These are phyloP conservation scores for Taeniopygia guttata DNA, from an alignment of 2,797 vertebrate genomes.

Conservation along the genomic window DNA sequence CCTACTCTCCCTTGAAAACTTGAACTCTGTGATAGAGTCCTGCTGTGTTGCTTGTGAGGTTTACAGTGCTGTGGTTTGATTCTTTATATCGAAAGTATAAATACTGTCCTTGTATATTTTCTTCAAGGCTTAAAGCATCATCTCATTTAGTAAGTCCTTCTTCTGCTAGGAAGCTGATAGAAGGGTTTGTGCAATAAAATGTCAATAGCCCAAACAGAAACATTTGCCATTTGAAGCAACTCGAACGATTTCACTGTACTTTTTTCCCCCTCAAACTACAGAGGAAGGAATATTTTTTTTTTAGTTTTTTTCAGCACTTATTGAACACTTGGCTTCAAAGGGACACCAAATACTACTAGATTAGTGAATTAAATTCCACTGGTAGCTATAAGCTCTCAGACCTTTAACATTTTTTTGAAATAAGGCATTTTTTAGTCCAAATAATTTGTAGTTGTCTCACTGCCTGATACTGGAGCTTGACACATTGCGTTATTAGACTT, in stretches of 20 bases:
- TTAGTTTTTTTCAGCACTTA: neutral
- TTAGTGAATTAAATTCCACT: neutral
- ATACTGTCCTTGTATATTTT: neutral
- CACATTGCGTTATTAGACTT: neutral
- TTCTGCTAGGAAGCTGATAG: neutral
- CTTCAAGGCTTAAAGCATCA: neutral
- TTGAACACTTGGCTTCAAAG: neutral
- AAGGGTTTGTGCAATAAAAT: neutral
- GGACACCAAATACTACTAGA: neutral
- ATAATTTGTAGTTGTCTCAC: neutral
- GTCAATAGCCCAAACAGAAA: neutral
- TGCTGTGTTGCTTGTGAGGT: neutral
- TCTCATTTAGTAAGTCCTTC: neutral
- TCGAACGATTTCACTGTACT: neutral
- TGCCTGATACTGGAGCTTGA: neutral
- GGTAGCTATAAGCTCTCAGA: neutral
- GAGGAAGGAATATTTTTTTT: neutral
- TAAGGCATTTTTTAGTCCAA: neutral
- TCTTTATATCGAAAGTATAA: too few relatives aligned
- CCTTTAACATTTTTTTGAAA: neutral
- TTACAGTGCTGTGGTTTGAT: accelerated
- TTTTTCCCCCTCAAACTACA: neutral
- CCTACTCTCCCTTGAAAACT: neutral
- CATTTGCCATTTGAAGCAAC: neutral
- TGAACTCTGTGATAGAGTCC: neutral